Conservation (phyloP, 2,113 vertebrate species). For the Hippoglossus stenolepis region DNA sequence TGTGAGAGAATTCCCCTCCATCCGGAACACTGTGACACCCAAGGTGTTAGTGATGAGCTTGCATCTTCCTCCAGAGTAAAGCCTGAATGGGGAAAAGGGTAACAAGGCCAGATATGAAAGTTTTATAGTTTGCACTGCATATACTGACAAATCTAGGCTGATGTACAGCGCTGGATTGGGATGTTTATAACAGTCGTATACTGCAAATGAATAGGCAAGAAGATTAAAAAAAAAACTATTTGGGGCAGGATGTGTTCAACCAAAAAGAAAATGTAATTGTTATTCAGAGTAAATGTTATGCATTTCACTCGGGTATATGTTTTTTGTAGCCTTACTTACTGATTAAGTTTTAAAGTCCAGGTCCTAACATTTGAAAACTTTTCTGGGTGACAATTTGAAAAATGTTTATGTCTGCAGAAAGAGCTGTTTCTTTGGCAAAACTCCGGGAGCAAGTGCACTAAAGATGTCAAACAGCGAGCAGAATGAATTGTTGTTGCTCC, state of each 20-base stretch:
- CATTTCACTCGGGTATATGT: not conserved
- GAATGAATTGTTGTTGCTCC: constrained; percentile 32
- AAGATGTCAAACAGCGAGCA: constrained; percentile 49
- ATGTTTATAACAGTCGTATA: constrained; percentile 8
- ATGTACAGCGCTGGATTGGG: not conserved
- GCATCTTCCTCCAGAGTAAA: constrained; percentile 10
- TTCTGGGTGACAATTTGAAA: constrained; percentile 6
- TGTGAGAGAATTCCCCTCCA: constrained; percentile 10
- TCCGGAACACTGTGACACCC: constrained; percentile 27
- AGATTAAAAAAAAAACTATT: not conserved
- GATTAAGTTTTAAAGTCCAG: constrained; percentile 7
- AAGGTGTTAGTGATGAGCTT: constrained; percentile 3
- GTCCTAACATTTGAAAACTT: constrained; percentile 15
- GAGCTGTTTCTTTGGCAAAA: constrained; percentile 15
- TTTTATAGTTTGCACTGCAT: constrained; percentile 31
- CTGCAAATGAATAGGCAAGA: constrained; percentile 10
- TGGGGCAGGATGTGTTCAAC: not conserved
- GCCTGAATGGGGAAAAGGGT: constrained; percentile 18
- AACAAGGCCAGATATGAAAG: constrained; percentile 41
- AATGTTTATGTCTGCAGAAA: constrained; percentile 6
- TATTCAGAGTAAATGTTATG: not conserved
- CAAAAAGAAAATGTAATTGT: not conserved
- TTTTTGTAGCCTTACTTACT: not conserved
- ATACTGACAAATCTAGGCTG: constrained; percentile 6
- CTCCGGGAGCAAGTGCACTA: constrained; percentile 7